phyloP scores from a whole-genome alignment of 2,113 vertebrate species.

The Delphinus delphis region DNA sequence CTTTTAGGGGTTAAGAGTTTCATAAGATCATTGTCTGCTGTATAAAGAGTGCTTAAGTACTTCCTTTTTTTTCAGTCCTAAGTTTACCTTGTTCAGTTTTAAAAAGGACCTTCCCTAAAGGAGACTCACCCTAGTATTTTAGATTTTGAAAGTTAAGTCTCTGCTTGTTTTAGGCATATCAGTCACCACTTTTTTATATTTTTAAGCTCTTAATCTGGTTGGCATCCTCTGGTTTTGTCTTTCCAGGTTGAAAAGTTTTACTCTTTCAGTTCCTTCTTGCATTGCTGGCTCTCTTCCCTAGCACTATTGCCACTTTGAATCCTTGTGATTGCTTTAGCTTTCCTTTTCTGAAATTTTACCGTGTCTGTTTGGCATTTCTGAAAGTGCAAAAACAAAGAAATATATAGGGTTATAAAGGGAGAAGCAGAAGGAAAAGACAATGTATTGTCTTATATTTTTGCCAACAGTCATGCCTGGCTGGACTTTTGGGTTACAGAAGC shows the following conservation, averaged over 20 bases:
- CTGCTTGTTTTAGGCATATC: not conserved
- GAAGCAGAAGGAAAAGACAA: not conserved
- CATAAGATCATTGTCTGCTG: conserved; percentile 4
- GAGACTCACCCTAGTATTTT: not conserved
- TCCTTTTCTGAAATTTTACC: not conserved
- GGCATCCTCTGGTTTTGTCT: not conserved
- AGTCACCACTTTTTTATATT: not conserved
- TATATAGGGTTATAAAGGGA: not conserved
- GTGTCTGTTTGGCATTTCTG: not conserved
- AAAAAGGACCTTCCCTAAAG: not conserved
- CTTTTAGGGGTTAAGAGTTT: conserved; percentile 36
- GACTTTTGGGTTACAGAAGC: not conserved
- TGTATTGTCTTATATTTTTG: not conserved
- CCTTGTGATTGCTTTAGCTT: not conserved
- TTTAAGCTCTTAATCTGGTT: conserved; percentile 1
- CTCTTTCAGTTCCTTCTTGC: not conserved
- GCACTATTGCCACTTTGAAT: not conserved
- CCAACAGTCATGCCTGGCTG: not conserved
- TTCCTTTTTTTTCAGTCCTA: not conserved
- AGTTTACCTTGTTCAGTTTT: not conserved
- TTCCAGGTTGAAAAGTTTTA: not conserved
- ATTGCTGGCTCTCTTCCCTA: not conserved
- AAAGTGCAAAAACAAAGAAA: not conserved
- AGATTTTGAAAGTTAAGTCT: conserved; percentile 26
- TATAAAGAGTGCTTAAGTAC: not conserved